Evolutionary conservation across 2,113 vertebrate species (phyloP).

Genomic region (Nestor notabilis): DNA sequence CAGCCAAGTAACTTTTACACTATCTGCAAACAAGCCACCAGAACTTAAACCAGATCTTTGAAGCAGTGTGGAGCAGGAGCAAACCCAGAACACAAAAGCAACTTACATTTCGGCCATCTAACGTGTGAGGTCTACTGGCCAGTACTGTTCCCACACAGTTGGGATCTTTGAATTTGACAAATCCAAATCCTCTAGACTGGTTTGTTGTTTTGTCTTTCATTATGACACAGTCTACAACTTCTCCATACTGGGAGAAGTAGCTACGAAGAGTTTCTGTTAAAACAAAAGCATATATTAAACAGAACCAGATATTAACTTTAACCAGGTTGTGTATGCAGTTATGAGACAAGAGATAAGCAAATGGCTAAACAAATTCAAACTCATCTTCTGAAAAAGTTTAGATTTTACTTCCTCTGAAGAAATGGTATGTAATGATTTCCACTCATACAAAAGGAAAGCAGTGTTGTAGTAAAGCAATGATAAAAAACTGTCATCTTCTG

Average conservation of each 20-base stretch:
- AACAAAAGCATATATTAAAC: conserved; percentile 18
- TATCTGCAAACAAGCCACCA: background rate
- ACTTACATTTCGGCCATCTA: conserved; percentile 98
- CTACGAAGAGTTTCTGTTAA: conserved; percentile 93
- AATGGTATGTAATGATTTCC: background rate
- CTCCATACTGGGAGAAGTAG: conserved; percentile 99
- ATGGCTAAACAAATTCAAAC: background rate
- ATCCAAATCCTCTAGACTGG: conserved; percentile 98
- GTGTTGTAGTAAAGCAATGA: background rate
- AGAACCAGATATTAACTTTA: background rate
- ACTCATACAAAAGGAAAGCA: background rate
- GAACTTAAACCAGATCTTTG: background rate
- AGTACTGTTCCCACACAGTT: conserved; percentile 98
- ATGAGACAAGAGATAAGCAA: background rate
- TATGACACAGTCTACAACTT: conserved; percentile 99
- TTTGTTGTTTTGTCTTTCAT: conserved; percentile 99
- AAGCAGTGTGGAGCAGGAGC: background rate
- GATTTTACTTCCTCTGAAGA: background rate
- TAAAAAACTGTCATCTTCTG: background rate
- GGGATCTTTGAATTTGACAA: conserved; percentile 99
- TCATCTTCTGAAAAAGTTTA: background rate
- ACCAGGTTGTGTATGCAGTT: background rate
- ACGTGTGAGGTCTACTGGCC: conserved; percentile 96
- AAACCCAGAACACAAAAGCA: background rate
- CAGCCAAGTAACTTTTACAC: background rate